These are phyloP conservation scores for Diorhabda sublineata DNA, from an alignment of 1,140 invertebrate genomes.

Conservation along the genomic window DNA sequence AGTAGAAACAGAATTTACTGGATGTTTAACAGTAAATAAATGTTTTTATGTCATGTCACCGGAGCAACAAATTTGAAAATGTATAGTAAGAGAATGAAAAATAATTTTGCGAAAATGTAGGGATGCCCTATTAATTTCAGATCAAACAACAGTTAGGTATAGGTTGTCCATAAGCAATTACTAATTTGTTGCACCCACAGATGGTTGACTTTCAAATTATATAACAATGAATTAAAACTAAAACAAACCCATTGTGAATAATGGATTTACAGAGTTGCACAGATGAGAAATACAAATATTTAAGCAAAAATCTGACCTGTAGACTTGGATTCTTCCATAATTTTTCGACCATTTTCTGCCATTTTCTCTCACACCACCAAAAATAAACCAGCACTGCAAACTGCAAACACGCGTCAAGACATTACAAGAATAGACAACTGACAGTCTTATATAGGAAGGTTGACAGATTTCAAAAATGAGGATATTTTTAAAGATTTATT, in stretches of 20 bases:
- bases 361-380: conserved; percentile 52
- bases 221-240: conserved; percentile 32
- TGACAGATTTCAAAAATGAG: too few relatives aligned
- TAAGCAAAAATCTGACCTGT: conserved; percentile 49
- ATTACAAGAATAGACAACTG: conserved; percentile 23
- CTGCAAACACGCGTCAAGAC: conserved; percentile 23
- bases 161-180: background rate
- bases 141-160: background rate
- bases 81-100: background rate
- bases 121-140: background rate
- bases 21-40: background rate
- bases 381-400: conserved; percentile 24
- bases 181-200: conserved; percentile 29
- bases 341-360: conserved; percentile 58
- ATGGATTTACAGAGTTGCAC: background rate
- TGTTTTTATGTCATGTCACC: background rate
- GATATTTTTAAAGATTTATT: too few relatives aligned
- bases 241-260: conserved; percentile 19
- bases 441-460: background rate
- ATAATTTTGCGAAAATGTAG: background rate
- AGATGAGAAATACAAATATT: background rate
- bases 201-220: conserved; percentile 39
- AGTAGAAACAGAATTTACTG: background rate
- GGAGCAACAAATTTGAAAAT: background rate
- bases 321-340: conserved; percentile 53